Conservation (phyloP, 2,113 vertebrate genomes). For the Dermatemys mawii region DNA sequence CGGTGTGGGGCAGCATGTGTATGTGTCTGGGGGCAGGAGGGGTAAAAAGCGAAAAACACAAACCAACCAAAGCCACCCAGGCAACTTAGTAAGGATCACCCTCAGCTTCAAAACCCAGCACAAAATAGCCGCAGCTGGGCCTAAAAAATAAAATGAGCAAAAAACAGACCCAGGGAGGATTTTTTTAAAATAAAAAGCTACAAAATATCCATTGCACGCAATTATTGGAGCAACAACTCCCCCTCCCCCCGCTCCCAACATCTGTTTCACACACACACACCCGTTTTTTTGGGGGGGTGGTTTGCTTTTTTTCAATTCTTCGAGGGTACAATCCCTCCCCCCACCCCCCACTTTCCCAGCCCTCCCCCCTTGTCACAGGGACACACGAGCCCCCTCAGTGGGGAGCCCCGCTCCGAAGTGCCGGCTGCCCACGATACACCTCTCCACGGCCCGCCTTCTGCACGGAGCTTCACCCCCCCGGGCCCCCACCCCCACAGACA, state of each 20-base stretch:
- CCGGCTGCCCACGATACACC: neutral
- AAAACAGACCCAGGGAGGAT: neutral
- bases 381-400: no score
- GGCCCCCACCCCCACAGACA: no score
- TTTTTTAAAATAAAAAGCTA: no score
- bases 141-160: neutral
- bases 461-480: neutral
- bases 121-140: neutral
- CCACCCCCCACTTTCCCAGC: neutral
- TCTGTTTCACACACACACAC: neutral
- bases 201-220: neutral
- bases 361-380: no score
- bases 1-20: no score
- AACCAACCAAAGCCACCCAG: no score
- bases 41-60: no score
- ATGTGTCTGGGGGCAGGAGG: no score
- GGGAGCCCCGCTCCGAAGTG: neutral
- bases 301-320: neutral
- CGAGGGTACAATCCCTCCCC: accelerated
- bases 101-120: no score
- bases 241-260: no score
- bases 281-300: no score
- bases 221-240: neutral
- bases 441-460: neutral
- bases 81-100: neutral